Evolutionary conservation across 2,113 vertebrate genomes (phyloP).

Genomic region (Vulpes vulpes): DNA sequence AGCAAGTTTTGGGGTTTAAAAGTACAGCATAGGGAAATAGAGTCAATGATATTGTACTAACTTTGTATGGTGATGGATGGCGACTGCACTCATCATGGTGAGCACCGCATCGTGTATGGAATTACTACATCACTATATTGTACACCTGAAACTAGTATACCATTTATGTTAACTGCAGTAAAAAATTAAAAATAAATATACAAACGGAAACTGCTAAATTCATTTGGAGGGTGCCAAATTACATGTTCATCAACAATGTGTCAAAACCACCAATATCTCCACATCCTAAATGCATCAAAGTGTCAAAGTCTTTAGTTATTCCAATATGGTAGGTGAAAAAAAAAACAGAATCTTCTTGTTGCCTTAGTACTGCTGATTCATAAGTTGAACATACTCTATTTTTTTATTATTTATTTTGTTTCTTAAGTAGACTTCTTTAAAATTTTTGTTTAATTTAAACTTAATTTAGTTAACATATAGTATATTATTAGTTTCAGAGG

Average conservation of each 20-base stretch:
- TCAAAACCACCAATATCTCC: neutral
- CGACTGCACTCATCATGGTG: neutral
- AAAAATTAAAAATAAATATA: neutral
- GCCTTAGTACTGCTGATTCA: neutral
- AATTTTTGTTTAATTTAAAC: neutral
- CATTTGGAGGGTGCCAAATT: neutral
- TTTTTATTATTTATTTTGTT: constrained; percentile 1
- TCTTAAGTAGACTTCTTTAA: neutral
- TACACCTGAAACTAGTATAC: neutral
- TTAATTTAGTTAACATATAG: neutral
- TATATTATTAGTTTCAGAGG: neutral
- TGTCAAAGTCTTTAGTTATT: neutral
- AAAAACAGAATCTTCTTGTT: neutral
- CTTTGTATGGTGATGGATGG: neutral
- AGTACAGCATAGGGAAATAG: neutral
- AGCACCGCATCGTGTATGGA: neutral
- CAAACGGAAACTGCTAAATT: neutral
- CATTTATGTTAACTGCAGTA: neutral
- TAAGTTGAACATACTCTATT: neutral
- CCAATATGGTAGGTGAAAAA: neutral
- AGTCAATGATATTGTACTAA: neutral
- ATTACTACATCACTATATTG: neutral
- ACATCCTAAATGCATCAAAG: neutral
- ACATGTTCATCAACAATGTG: neutral
- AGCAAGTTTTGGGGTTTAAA: neutral